phyloP scores from a whole-genome alignment of 2,888 invertebrate species.

The Agrochola macilenta region DNA sequence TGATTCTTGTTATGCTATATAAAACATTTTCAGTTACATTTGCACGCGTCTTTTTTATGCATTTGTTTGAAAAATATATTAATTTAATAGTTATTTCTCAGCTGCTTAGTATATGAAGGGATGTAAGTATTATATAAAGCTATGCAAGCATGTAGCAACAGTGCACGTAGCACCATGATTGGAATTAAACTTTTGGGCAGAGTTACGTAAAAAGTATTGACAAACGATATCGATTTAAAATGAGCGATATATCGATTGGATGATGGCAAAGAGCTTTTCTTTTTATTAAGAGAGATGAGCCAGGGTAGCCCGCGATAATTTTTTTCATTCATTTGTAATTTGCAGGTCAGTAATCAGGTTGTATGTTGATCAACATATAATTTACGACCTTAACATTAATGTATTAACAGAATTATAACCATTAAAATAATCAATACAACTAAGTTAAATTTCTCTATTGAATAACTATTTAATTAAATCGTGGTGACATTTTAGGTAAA shows the following conservation, averaged over 20 bases:
- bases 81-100: conserved; percentile 27
- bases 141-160: conserved; percentile 17
- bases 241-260: neutral
- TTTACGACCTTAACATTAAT: neutral
- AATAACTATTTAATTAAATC: neutral
- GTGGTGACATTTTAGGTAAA: neutral
- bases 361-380: neutral
- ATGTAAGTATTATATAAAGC: conserved; percentile 14
- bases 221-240: neutral
- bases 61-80: conserved; percentile 38
- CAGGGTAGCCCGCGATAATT: neutral
- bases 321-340: neutral
- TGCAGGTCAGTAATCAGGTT: neutral
- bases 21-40: conserved; percentile 37
- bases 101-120: conserved; percentile 20
- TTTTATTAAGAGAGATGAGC: neutral
- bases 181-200: neutral
- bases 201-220: neutral
- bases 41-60: conserved; percentile 26
- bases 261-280: neutral
- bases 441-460: neutral
- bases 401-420: neutral
- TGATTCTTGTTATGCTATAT: conserved; percentile 7
- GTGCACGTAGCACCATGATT: conserved; percentile 13
- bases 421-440: too few species aligned